Percentiles rank a stretch among this genome's conserved stretches.
Conservation (phyloP, 2,113 vertebrate species). For the Pedionomus torquatus region DNA sequence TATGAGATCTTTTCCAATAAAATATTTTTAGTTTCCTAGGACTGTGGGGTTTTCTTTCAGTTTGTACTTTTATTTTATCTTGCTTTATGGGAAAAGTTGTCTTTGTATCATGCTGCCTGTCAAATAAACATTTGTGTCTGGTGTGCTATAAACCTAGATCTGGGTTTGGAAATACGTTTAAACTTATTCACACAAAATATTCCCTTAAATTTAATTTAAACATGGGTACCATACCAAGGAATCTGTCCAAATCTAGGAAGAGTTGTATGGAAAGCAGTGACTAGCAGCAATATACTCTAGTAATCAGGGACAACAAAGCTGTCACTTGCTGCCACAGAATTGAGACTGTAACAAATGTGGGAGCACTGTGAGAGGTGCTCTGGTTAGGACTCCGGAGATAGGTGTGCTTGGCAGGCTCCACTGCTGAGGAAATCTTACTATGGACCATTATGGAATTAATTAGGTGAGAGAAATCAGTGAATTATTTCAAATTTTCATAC, state of each 20-base stretch:
- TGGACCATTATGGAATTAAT: background rate
- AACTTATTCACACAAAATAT: background rate
- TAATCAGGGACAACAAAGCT: background rate
- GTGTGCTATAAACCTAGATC: background rate
- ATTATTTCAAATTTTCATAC: background rate
- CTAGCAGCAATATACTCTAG: background rate
- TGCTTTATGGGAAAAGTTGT: background rate
- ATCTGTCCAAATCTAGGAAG: background rate
- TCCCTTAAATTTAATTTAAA: background rate
- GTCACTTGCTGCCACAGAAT: background rate
- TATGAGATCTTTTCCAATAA: background rate
- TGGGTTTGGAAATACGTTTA: background rate
- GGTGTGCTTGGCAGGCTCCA: background rate
- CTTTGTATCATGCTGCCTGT: background rate
- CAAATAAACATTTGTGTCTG: background rate
- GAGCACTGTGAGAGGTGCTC: background rate
- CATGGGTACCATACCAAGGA: background rate
- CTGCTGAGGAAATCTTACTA: background rate
- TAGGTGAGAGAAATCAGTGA: background rate
- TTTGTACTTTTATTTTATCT: background rate
- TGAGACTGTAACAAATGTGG: background rate
- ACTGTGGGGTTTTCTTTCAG: background rate
- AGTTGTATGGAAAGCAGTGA: background rate
- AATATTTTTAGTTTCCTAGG: background rate
- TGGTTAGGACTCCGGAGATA: background rate